Evolutionary conservation across 2,888 invertebrate genomes (phyloP), one percentile per base, ranked within the genome.

Genomic region (Melanostoma mellinum): DNA sequence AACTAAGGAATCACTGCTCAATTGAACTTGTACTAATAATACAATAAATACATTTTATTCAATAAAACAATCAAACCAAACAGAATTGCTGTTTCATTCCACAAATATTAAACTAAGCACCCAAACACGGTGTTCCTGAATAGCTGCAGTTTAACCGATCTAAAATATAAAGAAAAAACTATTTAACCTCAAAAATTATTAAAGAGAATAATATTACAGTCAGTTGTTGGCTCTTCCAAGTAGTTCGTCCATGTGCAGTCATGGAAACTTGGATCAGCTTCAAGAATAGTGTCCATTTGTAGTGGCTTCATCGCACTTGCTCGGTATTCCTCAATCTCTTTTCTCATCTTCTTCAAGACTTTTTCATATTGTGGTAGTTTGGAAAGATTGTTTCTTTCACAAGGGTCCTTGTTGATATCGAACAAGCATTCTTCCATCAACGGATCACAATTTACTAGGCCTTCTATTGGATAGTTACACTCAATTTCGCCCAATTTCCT

Each of bases 201-300:
- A 20, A 20, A 20, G 20, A 1, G 20, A 20, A 20, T 20, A 20
- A 20, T 20, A 20, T 20, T 20, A 20, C 20, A 20, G 20, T 20
- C 20, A 20, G 20, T 20, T 20, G 20, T 20, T 20, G 84, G 10
- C 81, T 76, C 60, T 78, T 94, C 86, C 91, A 92, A 1, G 91
- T 91, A 20, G 20, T 20, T 20, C 20, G 20, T 20, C 94, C 94
- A 94, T 0, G 92, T 92, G 65, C 92, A 91, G 65, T 93, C 92
- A 91, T 93, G 93, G 4, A 90, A 86, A 0, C 86, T 86, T 0
- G 94, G 94, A 89, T 94, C 91, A 1, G 93, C 92, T 1, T 20
- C 20, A 20, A 89, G 89, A 0, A 90, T 89, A 85, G 92, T 92
- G 0, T 92, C 91, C 0, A 91, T 86, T 71, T 90, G 90, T 1